A percentile compares a stretch with the other conserved stretches of the same genome.
These are phyloP conservation scores for Rhea americana DNA, from an alignment of 2,113 vertebrate species.

Conservation along the genomic window DNA sequence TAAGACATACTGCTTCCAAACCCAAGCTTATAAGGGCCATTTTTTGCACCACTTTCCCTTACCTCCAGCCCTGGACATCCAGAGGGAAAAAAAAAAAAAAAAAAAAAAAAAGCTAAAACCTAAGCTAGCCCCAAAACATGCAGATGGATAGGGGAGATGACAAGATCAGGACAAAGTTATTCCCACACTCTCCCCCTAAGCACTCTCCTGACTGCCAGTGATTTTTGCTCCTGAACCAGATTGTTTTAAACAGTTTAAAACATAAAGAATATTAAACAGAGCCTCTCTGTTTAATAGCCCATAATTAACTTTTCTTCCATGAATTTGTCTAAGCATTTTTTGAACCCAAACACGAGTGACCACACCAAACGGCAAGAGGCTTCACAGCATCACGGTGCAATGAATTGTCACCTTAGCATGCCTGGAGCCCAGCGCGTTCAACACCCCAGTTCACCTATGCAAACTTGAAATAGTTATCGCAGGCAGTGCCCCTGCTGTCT, in stretches of 20 bases:
- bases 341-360: neutral
- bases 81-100: neutral
- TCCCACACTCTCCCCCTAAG: neutral
- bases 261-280: too few relatives aligned
- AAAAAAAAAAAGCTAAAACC: neutral
- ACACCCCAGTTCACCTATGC: neutral
- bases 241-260: too few relatives aligned
- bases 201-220: neutral
- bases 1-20: neutral
- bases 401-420: accelerated
- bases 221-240: neutral
- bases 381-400: accelerated
- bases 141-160: neutral
- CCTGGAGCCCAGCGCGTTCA: neutral
- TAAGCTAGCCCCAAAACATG: neutral
- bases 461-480: too few relatives aligned
- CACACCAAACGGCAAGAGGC: neutral
- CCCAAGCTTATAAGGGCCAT: neutral
- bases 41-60: neutral
- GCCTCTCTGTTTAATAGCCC: neutral
- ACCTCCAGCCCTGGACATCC: neutral
- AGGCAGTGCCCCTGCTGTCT: too few relatives aligned
- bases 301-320: neutral
- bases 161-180: neutral
- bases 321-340: neutral